Base-by-base conservation (phyloP, 1,140 invertebrate genomes). In the Drosophila orena region DNA sequence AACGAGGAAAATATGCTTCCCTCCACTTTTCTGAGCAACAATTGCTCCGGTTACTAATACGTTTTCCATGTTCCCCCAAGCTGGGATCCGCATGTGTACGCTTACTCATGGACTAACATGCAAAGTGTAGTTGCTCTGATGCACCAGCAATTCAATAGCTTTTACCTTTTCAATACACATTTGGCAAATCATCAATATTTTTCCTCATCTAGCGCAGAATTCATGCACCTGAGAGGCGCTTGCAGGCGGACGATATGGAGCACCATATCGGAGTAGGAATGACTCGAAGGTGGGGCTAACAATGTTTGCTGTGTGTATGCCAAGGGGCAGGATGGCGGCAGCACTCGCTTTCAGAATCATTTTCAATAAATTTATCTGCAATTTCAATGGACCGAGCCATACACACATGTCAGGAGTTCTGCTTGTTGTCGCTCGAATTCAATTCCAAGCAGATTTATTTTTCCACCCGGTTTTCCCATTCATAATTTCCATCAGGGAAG, bases 361-460 rank as follows among this genome's bases (percentile, higher is more conserved):
- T 88, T 89, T 88, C 84, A 83, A 88, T 88, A 89, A 89, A 88
- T 89, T 84, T 88, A 84, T 88, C 77, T 74, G 60, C 64, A 88
- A 77, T 88, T 69, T 81, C 65, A 59, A 59, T 66, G 75, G 59
- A 83, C 71, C 52, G 59, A 83, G 65, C 52, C 30, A 49, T 50
- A 42, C 59, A 40, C 60, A 37, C 37, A 46, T 49, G 11, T 27
- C 17, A 38, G 50, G 44, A 43, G 64, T 49, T 57, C 34, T 65
- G 34, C 74, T 79, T 64, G 53, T 60, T 60, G 57, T 60, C 52
- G 60, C 56, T 75, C 46, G 53, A 62, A 78, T 89, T 69, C 70
- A 79, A 89, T 88, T 75, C 72, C 44, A 46, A 44, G 59, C 50
- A 66, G 42, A 70, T 52, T 57, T 68, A 64, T 58, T 53, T 70